A percentile compares a stretch with the other conserved stretches of the same genome.
Evolutionary conservation across 2,797 vertebrate species (phyloP).

Genomic region (Sebastes baramenuke): DNA sequence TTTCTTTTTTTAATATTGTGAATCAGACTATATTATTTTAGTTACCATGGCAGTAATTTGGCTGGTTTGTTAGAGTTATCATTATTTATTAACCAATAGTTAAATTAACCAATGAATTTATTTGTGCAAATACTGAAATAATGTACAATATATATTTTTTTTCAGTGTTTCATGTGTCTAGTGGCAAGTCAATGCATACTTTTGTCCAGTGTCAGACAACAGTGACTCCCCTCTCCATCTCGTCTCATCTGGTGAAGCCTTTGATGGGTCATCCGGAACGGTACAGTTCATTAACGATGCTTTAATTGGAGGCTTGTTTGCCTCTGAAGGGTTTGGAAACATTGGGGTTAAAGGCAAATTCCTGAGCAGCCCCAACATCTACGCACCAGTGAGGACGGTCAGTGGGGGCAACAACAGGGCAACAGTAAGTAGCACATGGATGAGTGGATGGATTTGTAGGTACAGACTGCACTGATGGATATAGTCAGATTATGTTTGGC

Average conservation of each 20-base stretch:
- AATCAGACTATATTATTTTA: not conserved
- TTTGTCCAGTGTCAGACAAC: constrained; percentile 16
- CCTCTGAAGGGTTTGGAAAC: constrained; percentile 55
- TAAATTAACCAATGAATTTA: not conserved
- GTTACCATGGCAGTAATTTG: not conserved
- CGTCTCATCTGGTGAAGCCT: constrained; percentile 12
- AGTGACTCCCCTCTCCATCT: constrained; percentile 4
- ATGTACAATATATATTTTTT: too few relatives aligned
- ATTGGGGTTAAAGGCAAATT: constrained; percentile 52
- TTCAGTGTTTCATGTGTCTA: not conserved
- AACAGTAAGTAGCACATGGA: not conserved
- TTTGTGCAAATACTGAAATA: too few relatives aligned
- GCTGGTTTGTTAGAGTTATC: not conserved
- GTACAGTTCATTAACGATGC: constrained; percentile 35
- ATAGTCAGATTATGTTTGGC: not conserved
- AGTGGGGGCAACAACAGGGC: not conserved
- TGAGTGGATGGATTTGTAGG: not conserved
- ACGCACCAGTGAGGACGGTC: constrained; percentile 9
- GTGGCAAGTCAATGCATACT: constrained; percentile 4
- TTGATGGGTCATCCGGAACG: constrained; percentile 35
- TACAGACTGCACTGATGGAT: not conserved
- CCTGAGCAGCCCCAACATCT: constrained; percentile 35
- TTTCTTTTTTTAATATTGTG: not conserved
- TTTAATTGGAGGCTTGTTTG: constrained; percentile 58
- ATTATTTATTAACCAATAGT: too few relatives aligned